Evolutionary conservation across 2,888 invertebrate species (phyloP).

Genomic region (Priocnemis perturbator): DNA sequence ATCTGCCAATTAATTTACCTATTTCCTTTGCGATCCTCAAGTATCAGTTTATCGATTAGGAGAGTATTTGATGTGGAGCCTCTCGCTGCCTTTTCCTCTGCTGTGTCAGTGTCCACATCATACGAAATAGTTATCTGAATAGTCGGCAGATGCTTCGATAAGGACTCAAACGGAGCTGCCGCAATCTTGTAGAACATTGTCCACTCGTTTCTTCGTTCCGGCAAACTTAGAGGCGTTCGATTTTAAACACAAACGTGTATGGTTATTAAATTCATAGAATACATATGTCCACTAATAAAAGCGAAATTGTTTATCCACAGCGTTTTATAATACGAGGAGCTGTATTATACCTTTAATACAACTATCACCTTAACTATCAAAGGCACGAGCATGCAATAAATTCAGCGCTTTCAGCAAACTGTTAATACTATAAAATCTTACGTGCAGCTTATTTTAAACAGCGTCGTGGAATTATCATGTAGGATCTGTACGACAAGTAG

Average conservation of each 20-base stretch:
- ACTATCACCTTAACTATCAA: no score
- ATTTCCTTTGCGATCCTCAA: conserved; percentile 68
- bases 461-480: conserved; percentile 71
- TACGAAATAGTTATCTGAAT: conserved; percentile 62
- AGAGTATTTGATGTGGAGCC: conserved; percentile 46
- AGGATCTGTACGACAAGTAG: conserved; percentile 73
- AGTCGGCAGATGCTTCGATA: conserved; percentile 38
- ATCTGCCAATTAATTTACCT: conserved; percentile 51
- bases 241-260: conserved; percentile 13
- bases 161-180: conserved; percentile 56
- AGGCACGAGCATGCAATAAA: no score
- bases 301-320: no score
- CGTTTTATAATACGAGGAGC: no score
- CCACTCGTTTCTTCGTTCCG: conserved; percentile 51
- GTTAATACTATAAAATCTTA: no score
- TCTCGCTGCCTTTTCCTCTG: conserved; percentile 44
- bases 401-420: no score
- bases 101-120: conserved; percentile 37
- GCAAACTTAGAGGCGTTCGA: conserved; percentile 49
- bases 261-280: not conserved
- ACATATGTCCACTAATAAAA: no score
- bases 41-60: conserved; percentile 58
- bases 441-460: conserved; percentile 76
- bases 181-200: conserved; percentile 63
- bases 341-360: no score